Percentiles rank a stretch among this genome's conserved stretches.
Evolutionary conservation across 2,113 vertebrate genomes (phyloP).

Genomic region (Pitta sordida): DNA sequence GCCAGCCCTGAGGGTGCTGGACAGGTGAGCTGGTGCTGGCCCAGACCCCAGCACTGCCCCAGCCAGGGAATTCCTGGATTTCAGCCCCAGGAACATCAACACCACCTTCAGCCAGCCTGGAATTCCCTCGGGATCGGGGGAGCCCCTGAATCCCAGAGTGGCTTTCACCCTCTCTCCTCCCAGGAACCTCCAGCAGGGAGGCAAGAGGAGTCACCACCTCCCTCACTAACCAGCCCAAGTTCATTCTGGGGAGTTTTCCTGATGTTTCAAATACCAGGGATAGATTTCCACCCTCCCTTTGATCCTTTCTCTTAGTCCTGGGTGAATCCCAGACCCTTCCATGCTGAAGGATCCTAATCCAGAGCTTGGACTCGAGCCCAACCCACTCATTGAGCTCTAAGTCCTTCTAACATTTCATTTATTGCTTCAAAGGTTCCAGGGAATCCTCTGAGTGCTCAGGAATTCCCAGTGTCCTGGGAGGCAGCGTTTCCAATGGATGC

Average conservation of each 20-base stretch:
- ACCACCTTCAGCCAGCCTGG: neutral
- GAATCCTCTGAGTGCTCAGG: neutral
- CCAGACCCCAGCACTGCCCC: neutral
- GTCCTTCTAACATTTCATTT: neutral
- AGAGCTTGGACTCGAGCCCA: neutral
- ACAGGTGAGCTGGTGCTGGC: neutral
- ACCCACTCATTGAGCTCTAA: neutral
- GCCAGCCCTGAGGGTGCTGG: too few species aligned
- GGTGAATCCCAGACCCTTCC: neutral
- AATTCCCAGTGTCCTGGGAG: constrained; percentile 20
- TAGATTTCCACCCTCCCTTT: neutral
- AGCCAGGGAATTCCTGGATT: neutral
- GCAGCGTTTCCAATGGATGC: neutral
- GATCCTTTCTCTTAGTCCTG: neutral
- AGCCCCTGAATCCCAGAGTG: neutral
- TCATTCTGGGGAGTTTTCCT: neutral
- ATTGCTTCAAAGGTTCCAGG: neutral
- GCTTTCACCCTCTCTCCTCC: neutral
- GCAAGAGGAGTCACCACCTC: neutral
- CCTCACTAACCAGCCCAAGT: neutral
- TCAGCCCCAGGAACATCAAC: neutral
- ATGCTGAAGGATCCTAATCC: neutral
- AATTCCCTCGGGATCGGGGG: neutral
- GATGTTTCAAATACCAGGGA: neutral
- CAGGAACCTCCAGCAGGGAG: neutral